phyloP scores from a whole-genome alignment of 2,113 vertebrate genomes.

The Phyllostomus hastatus region DNA sequence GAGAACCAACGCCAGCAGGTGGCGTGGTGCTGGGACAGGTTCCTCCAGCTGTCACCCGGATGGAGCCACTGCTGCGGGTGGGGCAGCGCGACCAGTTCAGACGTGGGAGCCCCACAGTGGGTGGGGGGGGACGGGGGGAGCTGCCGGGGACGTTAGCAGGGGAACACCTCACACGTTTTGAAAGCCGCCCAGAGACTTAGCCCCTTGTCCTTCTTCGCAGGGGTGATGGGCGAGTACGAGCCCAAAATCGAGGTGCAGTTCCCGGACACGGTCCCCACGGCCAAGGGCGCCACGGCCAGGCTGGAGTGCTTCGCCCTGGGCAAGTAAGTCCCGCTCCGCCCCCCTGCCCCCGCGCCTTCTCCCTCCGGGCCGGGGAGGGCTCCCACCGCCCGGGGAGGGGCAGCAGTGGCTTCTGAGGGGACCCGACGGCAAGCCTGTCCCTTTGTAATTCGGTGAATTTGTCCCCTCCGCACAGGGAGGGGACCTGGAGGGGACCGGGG shows the following conservation, averaged over 20 bases:
- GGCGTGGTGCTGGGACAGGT: slow-evolving; percentile 51
- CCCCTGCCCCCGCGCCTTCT: neutral
- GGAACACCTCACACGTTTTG: slow-evolving; percentile 42
- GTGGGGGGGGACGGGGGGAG: neutral
- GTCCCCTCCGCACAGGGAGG: neutral
- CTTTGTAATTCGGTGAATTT: neutral
- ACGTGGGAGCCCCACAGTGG: slow-evolving; percentile 68
- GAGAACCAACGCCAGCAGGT: slow-evolving; percentile 71
- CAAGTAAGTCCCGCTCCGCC: slow-evolving; percentile 89
- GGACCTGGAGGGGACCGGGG: neutral
- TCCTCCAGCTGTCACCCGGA: slow-evolving; percentile 67
- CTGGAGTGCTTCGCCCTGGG: slow-evolving; percentile 98
- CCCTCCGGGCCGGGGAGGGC: neutral
- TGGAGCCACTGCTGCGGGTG: slow-evolving; percentile 57
- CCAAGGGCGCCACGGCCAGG: slow-evolving; percentile 92
- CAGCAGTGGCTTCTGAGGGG: neutral
- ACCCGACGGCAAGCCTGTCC: neutral
- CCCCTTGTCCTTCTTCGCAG: slow-evolving; percentile 82
- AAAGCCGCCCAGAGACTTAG: slow-evolving; percentile 56
- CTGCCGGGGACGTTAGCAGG: slow-evolving; percentile 22
- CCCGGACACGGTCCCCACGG: slow-evolving; percentile 91
- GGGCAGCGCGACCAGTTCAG: slow-evolving; percentile 60
- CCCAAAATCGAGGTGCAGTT: slow-evolving; percentile 99
- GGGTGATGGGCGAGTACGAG: slow-evolving; percentile 99
- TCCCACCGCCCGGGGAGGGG: too few species aligned